Percentiles rank a stretch among this genome's conserved stretches.
Conservation (phyloP, 2,113 vertebrate species). For the Siniperca knerii region DNA sequence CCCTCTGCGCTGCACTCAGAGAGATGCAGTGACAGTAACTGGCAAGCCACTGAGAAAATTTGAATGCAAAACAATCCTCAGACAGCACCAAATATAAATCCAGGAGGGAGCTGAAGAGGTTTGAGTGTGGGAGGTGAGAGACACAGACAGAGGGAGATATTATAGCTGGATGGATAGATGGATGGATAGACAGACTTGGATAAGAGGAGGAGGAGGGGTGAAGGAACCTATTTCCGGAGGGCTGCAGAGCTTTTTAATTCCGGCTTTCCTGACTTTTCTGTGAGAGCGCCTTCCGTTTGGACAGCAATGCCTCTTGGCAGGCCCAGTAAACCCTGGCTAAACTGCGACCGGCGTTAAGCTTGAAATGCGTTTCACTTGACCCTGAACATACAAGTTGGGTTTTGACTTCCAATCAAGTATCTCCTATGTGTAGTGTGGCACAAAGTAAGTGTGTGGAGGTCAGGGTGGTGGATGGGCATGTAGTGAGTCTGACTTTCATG, state of each 20-base stretch:
- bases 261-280: constrained; percentile 57
- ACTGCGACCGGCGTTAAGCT: background rate
- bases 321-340: constrained; percentile 56
- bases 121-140: constrained; percentile 34
- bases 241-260: constrained; percentile 65
- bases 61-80: constrained; percentile 13
- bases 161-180: constrained; percentile 21
- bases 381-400: constrained; percentile 36
- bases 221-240: constrained; percentile 61
- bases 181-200: constrained; percentile 18
- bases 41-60: constrained; percentile 46
- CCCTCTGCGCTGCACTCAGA: constrained; percentile 16
- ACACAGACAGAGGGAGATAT: background rate
- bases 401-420: background rate
- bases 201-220: constrained; percentile 1
- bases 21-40: constrained; percentile 47
- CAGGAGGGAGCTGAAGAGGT: constrained; percentile 19
- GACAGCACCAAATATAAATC: constrained; percentile 50
- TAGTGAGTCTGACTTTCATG: no score
- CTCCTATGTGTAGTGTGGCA: no score
- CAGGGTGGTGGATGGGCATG: no score
- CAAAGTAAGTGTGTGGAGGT: no score
- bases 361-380: constrained; percentile 33
- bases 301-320: constrained; percentile 60
- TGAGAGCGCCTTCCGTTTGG: constrained; percentile 55